These are phyloP conservation scores for Metopolophium dirhodum DNA, from an alignment of 1,140 invertebrate genomes.

Conservation along the genomic window DNA sequence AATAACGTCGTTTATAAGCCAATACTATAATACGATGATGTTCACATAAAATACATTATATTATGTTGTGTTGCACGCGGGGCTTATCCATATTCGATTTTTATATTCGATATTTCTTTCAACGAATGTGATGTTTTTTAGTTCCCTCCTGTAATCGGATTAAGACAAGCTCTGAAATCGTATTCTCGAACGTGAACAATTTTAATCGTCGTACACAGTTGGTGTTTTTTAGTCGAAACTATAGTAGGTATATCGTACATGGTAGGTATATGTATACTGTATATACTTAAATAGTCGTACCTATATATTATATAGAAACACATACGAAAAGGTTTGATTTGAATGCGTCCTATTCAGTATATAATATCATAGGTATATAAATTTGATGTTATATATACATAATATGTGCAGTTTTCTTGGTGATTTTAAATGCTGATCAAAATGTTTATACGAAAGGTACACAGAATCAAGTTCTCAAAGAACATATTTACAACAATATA, in stretches of 20 bases:
- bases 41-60: constrained; percentile 9
- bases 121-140: background rate
- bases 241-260: background rate
- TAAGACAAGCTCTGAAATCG: background rate
- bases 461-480: too few species aligned
- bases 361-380: background rate
- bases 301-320: too few species aligned
- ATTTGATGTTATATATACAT: too few species aligned
- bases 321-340: background rate
- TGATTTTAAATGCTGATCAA: too few species aligned
- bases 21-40: constrained; percentile 11
- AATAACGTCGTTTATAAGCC: background rate
- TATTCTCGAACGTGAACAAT: background rate
- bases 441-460: too few species aligned
- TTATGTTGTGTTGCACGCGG: background rate
- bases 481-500: too few species aligned
- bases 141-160: background rate
- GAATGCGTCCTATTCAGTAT: background rate
- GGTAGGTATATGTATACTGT: background rate
- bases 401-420: too few species aligned
- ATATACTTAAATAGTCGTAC: too few species aligned
- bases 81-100: background rate
- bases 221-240: background rate
- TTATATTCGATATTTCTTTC: background rate
- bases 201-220: background rate